Evolutionary conservation across 2,888 invertebrate genomes (phyloP).

Genomic region (Machimus rusticus): DNA sequence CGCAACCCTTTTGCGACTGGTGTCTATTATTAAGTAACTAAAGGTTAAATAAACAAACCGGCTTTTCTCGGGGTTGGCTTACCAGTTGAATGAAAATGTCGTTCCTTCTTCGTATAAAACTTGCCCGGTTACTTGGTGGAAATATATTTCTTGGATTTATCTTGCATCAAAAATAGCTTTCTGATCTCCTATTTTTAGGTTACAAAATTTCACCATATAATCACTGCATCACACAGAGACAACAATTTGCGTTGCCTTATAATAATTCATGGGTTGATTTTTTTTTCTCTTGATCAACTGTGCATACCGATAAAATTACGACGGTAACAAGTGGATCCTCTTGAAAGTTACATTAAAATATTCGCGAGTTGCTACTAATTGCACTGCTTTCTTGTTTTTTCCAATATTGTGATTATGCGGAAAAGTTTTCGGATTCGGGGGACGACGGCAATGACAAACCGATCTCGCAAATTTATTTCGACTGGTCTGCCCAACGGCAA

Average conservation of each 20-base stretch:
- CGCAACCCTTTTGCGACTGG: background rate
- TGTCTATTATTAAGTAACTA: background rate
- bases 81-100: background rate
- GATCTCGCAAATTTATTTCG: background rate
- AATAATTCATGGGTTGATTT: background rate
- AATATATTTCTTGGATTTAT: background rate
- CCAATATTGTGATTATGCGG: background rate
- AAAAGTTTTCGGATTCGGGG: background rate
- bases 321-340: background rate
- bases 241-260: background rate
- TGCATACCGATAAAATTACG: background rate
- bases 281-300: background rate
- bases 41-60: background rate
- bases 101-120: background rate
- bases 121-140: background rate
- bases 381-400: background rate
- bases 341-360: background rate
- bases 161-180: conserved; percentile 6
- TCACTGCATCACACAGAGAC: background rate
- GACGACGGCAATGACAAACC: background rate
- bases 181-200: background rate
- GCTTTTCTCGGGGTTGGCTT: background rate
- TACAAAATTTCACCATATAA: background rate
- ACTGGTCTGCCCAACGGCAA: background rate
- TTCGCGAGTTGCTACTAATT: background rate